Evolutionary conservation across 92 coral and sea anemone species (phyloP), one percentile per base, ranked within the genome.

Genomic region (Heliopora coerulea): DNA sequence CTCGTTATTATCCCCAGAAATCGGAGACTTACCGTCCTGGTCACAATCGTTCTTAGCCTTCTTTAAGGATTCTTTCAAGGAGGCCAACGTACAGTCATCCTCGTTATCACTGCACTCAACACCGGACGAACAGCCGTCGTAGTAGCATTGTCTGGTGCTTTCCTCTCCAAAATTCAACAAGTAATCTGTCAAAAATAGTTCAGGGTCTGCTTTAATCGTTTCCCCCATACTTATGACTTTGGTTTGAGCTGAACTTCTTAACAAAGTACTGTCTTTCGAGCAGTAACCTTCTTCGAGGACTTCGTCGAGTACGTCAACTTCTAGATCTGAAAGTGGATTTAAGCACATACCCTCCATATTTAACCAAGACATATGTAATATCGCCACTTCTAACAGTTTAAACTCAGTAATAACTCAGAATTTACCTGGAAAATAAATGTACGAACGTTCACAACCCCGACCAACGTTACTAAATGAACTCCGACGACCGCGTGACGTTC

Each of bases 171-270:
- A 70, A 65, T 89, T 84, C 49, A 87, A 64, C 56, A 89, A 80
- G 75, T 87, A 89, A 46, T 89, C 90, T 10, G 96, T 84, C 31
- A 89, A 79, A 13, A 84, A 74, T 35, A 87, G 83, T 57, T 89
- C 77, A 25, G 50, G 19, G n/a, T 70, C 50, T 0, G 18, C 77
- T 14, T 29, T 24, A 20, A 12, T 17, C 6, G 46, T 21, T 25
- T 11, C 24, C 34, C 12, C 58, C 52, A 24, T 26, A 42, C 15
- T 32, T 15, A 35, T 15, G 21, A 24, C 67, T 42, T 19, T 17
- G 21, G 19, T 25, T 18, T 40, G 54, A 8, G n/a, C 17, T 26
- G 21, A 62, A 62, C 12, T 27, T 2, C 35, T 49, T 3, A n/a
- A 8, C 80, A 68, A 72, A 75, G 18, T 20, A 62, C 9, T 52